Percentiles rank a stretch among this genome's conserved stretches.
Evolutionary conservation across 2,888 invertebrate species (phyloP).

Genomic region (Dolomedes plantarius): DNA sequence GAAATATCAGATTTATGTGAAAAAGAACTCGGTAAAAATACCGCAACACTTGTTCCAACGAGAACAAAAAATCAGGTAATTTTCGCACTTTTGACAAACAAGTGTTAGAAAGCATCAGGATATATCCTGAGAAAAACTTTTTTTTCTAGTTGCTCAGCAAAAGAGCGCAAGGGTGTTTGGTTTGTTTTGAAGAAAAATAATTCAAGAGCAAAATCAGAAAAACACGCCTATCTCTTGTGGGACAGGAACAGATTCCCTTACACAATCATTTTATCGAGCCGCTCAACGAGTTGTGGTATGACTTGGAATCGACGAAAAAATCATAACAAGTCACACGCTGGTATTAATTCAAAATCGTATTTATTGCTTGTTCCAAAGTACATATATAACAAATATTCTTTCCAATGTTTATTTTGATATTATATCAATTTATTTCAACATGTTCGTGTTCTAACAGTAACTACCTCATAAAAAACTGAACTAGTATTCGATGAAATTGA

Average conservation of each 20-base stretch:
- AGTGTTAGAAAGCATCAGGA: constrained; percentile 56
- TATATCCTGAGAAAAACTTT: constrained; percentile 29
- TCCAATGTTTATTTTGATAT: too few relatives aligned
- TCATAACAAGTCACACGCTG: too few relatives aligned
- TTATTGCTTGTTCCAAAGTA: too few relatives aligned
- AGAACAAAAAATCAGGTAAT: constrained; percentile 56
- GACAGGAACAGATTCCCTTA: constrained; percentile 51
- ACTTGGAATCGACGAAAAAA: constrained; percentile 22
- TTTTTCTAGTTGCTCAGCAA: constrained; percentile 2
- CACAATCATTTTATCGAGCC: constrained; percentile 64
- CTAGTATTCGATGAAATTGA: too few relatives aligned
- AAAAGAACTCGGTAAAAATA: constrained; percentile 18
- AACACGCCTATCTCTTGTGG: constrained; percentile 48
- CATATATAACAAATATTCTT: too few relatives aligned
- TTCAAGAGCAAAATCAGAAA: constrained; percentile 52
- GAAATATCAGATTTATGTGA: neutral
- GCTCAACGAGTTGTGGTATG: constrained; percentile 31
- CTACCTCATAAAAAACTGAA: too few relatives aligned
- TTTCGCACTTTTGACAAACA: constrained; percentile 64
- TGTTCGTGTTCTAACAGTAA: too few relatives aligned
- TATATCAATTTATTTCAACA: too few relatives aligned
- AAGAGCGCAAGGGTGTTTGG: constrained; percentile 43
- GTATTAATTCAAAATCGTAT: too few relatives aligned
- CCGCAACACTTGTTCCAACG: constrained; percentile 20
- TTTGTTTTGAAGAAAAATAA: constrained; percentile 58